Percentiles rank a stretch among this genome's conserved stretches.
Evolutionary conservation across 2,113 vertebrate species (phyloP).

Genomic region (Dromas ardeola): DNA sequence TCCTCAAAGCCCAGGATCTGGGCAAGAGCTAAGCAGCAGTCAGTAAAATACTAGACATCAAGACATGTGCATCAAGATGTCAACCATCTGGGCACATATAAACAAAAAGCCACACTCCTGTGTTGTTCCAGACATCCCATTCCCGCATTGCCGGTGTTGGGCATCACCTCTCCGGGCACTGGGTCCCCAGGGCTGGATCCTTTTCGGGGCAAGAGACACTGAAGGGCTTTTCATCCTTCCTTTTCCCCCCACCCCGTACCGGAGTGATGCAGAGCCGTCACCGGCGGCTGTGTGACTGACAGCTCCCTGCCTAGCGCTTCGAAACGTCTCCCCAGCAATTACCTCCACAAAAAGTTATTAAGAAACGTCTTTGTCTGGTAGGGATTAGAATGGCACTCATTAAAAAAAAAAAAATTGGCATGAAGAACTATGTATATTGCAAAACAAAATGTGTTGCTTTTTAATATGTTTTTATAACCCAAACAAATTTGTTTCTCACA

Average conservation of each 20-base stretch:
- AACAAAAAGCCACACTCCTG: not conserved
- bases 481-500: constrained; percentile 82
- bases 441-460: constrained; percentile 83
- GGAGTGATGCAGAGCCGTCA: not conserved
- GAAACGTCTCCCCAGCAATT: not conserved
- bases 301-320: not conserved
- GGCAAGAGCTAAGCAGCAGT: not conserved
- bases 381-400: constrained; percentile 66
- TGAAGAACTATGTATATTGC: constrained; percentile 73
- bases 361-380: constrained; percentile 44
- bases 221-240: not conserved
- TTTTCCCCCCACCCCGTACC: not conserved
- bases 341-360: constrained; percentile 23
- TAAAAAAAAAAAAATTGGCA: constrained; percentile 70
- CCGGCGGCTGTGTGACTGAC: not conserved
- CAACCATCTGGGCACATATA: not conserved
- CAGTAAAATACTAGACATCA: not conserved
- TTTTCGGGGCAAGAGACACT: not conserved
- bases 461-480: constrained; percentile 80
- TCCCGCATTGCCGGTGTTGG: fast-evolving
- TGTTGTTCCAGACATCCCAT: not conserved
- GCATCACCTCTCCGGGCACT: not conserved
- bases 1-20: not conserved
- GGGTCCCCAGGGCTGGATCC: not conserved
- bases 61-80: not conserved